phyloP scores from a whole-genome alignment of 2,113 vertebrate species.

The Poicephalus gulielmi region DNA sequence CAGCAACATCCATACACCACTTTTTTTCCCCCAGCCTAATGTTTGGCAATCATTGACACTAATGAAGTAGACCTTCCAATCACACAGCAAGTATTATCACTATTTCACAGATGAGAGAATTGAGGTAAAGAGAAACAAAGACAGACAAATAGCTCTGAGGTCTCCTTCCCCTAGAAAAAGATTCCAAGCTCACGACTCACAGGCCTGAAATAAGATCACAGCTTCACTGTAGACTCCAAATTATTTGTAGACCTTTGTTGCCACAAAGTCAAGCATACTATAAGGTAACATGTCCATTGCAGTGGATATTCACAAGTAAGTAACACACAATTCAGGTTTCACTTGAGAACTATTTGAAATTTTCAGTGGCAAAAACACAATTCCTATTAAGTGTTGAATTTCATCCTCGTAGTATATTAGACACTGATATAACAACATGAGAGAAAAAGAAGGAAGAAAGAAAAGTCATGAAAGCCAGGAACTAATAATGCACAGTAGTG shows the following conservation, averaged over 20 bases:
- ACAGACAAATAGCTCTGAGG: background rate
- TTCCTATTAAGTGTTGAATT: background rate
- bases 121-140: background rate
- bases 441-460: background rate
- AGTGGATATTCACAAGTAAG: background rate
- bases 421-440: background rate
- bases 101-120: background rate
- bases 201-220: background rate
- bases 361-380: background rate
- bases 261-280: background rate
- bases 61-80: conserved; percentile 35
- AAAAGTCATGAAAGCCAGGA: background rate
- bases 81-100: background rate
- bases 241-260: background rate
- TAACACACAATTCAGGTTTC: background rate
- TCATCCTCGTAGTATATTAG: background rate
- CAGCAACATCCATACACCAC: background rate
- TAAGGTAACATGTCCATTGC: background rate
- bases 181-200: background rate
- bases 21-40: background rate
- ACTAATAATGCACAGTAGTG: background rate
- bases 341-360: background rate
- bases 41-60: background rate
- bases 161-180: background rate
- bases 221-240: background rate